A percentile compares a stretch with the other conserved stretches of the same genome.
phyloP scores from a whole-genome alignment of 2,113 vertebrate genomes.

The Benitochromis conjunctus region DNA sequence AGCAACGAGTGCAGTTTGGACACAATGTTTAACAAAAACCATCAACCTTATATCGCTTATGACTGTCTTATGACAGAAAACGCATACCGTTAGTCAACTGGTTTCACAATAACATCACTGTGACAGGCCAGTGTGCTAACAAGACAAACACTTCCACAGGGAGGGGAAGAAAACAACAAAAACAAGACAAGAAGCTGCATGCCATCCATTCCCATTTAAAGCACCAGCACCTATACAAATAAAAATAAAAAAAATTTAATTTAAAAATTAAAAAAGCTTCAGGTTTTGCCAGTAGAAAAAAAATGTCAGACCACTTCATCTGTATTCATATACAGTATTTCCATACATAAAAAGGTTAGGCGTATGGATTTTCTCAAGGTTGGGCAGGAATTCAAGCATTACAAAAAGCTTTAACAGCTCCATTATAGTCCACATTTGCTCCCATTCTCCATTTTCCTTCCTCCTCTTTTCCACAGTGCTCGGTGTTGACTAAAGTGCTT shows the following conservation, averaged over 20 bases:
- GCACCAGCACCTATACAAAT: background rate
- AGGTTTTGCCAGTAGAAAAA: background rate
- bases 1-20: background rate
- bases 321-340: background rate
- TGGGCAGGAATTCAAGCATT: constrained; percentile 9
- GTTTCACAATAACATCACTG: background rate
- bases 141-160: background rate
- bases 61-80: background rate
- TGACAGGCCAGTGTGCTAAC: background rate
- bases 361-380: background rate
- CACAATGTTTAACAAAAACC: background rate
- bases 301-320: background rate
- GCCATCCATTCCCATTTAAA: background rate
- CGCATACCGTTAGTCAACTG: background rate
- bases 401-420: constrained; percentile 23
- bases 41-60: background rate
- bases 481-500: background rate
- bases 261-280: background rate
- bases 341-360: background rate
- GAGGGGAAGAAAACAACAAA: background rate
- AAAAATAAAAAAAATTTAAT: background rate
- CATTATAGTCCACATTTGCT: background rate
- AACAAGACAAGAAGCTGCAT: background rate
- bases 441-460: background rate
- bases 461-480: background rate